These are phyloP conservation scores for Oncorhynchus kisutch DNA, from an alignment of 2,113 vertebrate genomes.

Conservation along the genomic window DNA sequence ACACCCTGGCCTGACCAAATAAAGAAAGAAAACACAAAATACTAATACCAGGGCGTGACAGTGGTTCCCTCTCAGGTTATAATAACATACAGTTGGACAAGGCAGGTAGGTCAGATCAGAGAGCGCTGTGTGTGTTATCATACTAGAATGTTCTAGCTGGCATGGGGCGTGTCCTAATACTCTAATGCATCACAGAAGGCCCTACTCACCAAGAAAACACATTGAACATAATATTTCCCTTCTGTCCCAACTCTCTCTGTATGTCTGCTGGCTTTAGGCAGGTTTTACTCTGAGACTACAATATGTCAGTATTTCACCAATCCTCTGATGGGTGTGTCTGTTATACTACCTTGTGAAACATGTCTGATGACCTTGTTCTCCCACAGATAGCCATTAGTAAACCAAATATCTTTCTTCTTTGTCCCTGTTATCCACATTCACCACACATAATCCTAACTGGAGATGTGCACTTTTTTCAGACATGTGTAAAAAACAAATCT, in stretches of 20 bases:
- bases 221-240: slow-evolving; percentile 27
- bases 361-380: too few species aligned
- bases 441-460: too few species aligned
- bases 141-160: slow-evolving; percentile 48
- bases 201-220: slow-evolving; percentile 44
- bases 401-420: too few species aligned
- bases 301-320: slow-evolving; percentile 37
- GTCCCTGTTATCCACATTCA: too few species aligned
- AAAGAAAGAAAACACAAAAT: too few species aligned
- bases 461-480: too few species aligned
- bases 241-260: slow-evolving; percentile 28
- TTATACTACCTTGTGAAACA: not conserved
- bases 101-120: slow-evolving; percentile 58
- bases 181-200: slow-evolving; percentile 68
- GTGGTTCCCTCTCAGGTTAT: slow-evolving; percentile 61
- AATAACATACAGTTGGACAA: slow-evolving; percentile 69
- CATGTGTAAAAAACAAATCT: too few species aligned
- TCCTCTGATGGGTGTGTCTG: slow-evolving; percentile 23
- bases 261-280: slow-evolving; percentile 23
- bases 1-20: too few species aligned
- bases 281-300: slow-evolving; percentile 16
- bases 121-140: slow-evolving; percentile 60
- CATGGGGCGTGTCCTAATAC: slow-evolving; percentile 45
- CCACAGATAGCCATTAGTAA: too few species aligned
- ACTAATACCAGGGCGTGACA: too few species aligned